Base-by-base conservation (phyloP, 2,888 invertebrate species). In the Clusia tigrina region DNA sequence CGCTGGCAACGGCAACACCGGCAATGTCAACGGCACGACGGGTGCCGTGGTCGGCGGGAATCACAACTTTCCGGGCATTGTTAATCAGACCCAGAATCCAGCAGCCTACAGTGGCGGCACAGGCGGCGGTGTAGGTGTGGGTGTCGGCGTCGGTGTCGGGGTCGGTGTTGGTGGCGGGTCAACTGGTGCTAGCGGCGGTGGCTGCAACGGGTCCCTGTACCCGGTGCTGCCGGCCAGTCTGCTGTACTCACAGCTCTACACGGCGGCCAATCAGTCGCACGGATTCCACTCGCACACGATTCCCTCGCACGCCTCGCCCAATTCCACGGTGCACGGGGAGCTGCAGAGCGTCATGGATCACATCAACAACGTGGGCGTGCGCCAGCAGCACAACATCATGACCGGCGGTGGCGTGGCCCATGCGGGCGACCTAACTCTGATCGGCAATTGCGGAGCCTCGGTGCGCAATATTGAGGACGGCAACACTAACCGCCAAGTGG, bases 181-280 rank as follows among this genome's bases (percentile, higher is more conserved):
- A 5, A 53, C 65, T 23, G 74, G 76, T 12, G 66, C 72, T 1
- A 68, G 76, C 1, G 75, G 78, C 0, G 79, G 79, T 70, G 90
- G 89, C 72, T 91, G 90, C 76, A 91, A 91, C 81, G 90, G 90
- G 70, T 90, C 91, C 0, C 80, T 91, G 0, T 91, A 91, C 75
- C 92, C 91, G 0, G 93, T 93, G 2, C 84, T 94, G 37, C 94
- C 94, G 1, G 91, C 91, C 1, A 93, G 93, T 73, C 85, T 94
- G 67, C 85, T 94, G 2, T 94, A 94, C 83, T 93, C 93, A 6
- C 94, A 94, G 78, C 83, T 93, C 20, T 93, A 93, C 73, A 91
- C 92, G 2, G 91, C 91, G 0, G 91, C 91, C 48, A 91, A 91
- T 76, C 91, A 91, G 77, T 87, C 88, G 20, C 91, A 91, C 72